Percentiles rank a stretch among this genome's conserved stretches.
These are phyloP conservation scores for Tuberolachnus salignus DNA, from an alignment of 2,888 invertebrate species.

Conservation along the genomic window DNA sequence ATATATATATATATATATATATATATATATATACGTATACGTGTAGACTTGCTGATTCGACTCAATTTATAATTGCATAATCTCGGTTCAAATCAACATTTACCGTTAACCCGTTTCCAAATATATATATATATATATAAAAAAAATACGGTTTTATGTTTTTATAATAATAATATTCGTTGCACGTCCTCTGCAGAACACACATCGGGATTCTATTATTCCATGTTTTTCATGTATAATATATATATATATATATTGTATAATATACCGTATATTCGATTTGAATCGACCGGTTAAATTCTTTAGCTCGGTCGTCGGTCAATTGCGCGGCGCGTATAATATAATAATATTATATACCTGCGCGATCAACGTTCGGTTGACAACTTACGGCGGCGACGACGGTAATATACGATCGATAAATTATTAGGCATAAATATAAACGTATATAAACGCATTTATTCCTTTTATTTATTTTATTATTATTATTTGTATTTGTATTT, in stretches of 20 bases:
- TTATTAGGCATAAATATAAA: not conserved
- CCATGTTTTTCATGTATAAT: slow-evolving; percentile 2
- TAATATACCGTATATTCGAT: not conserved
- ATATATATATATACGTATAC: too few relatives aligned
- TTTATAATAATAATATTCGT: slow-evolving; percentile 14
- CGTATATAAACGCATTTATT: not conserved
- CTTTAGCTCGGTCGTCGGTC: not conserved
- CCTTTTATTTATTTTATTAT: not conserved
- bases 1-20: too few relatives aligned
- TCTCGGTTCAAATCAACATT: slow-evolving; percentile 22
- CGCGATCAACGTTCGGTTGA: not conserved
- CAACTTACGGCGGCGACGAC: not conserved
- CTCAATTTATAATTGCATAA: slow-evolving; percentile 39
- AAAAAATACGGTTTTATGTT: slow-evolving; percentile 28
- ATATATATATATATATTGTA: not conserved
- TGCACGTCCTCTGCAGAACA: not conserved
- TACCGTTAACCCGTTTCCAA: slow-evolving; percentile 21
- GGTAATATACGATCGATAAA: not conserved
- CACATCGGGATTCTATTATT: not conserved
- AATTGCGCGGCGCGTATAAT: too few relatives aligned
- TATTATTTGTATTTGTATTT: not conserved
- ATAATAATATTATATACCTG: not conserved
- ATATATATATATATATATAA: not conserved
- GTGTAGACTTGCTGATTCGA: slow-evolving; percentile 4
- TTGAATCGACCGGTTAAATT: not conserved